Conservation (phyloP, 1,140 invertebrate species). For the Habropoda laboriosa region DNA sequence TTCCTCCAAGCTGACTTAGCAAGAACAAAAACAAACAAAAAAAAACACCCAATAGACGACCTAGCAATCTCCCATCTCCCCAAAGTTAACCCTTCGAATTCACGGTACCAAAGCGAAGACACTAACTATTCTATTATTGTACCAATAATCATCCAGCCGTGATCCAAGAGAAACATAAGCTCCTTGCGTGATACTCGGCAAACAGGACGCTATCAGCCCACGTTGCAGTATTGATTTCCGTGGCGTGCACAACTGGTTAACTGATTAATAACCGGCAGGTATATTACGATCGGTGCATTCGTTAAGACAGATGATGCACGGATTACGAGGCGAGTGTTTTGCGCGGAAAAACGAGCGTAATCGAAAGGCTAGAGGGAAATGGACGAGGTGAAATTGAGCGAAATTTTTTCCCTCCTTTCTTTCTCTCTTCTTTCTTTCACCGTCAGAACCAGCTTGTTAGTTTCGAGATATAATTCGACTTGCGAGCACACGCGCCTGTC, state of each 20-base stretch:
- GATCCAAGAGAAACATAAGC: slow-evolving; percentile 13
- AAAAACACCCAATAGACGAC: too few species aligned
- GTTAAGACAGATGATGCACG: slow-evolving; percentile 23
- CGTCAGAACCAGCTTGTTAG: background rate
- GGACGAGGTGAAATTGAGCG: slow-evolving; percentile 14
- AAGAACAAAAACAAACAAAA: too few species aligned
- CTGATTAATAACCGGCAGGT: slow-evolving; percentile 49
- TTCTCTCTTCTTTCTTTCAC: background rate
- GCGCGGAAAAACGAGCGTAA: background rate
- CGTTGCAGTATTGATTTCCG: slow-evolving; percentile 41
- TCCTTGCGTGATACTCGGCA: background rate
- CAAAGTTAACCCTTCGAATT: too few species aligned
- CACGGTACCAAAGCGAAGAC: background rate
- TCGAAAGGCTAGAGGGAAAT: background rate
- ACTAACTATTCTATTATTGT: background rate
- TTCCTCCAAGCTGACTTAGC: too few species aligned
- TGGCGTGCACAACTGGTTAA: slow-evolving; percentile 24
- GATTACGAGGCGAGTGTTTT: slow-evolving; percentile 32
- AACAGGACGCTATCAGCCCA: background rate
- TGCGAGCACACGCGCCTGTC: background rate
- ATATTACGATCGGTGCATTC: slow-evolving; percentile 34
- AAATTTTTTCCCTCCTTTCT: background rate
- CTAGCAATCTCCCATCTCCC: too few species aligned
- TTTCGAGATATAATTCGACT: too few species aligned
- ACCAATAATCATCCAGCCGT: background rate